phyloP scores from a whole-genome alignment of 2,113 vertebrate species.

The Bubo scandiacus region DNA sequence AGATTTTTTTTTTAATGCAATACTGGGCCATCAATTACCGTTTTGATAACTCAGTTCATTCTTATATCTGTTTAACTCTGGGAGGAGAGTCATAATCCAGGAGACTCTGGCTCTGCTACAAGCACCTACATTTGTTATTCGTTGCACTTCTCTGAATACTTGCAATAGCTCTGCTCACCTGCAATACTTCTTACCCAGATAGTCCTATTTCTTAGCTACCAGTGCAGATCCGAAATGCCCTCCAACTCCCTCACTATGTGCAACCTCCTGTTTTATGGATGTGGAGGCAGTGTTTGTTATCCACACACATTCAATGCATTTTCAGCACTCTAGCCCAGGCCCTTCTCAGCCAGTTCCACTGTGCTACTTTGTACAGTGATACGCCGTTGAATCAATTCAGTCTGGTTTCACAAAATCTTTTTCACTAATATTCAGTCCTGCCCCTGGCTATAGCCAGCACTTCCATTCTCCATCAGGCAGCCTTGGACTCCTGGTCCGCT shows the following conservation, averaged over 20 bases:
- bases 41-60: neutral
- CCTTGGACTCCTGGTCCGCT: neutral
- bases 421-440: neutral
- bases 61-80: neutral
- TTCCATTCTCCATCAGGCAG: neutral
- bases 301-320: accelerated
- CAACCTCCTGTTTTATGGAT: neutral
- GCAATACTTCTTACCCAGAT: neutral
- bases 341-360: neutral
- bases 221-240: neutral
- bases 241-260: neutral
- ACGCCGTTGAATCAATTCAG: neutral
- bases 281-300: neutral
- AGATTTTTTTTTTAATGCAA: neutral
- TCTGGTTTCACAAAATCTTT: neutral
- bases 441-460: neutral
- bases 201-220: neutral
- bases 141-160: neutral
- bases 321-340: neutral
- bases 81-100: neutral
- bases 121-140: neutral
- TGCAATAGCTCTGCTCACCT: neutral
- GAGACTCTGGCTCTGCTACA: neutral
- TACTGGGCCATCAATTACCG: neutral
- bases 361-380: neutral